Conservation (phyloP, 1,140 invertebrate species). For the Stegodyphus dumicola region DNA sequence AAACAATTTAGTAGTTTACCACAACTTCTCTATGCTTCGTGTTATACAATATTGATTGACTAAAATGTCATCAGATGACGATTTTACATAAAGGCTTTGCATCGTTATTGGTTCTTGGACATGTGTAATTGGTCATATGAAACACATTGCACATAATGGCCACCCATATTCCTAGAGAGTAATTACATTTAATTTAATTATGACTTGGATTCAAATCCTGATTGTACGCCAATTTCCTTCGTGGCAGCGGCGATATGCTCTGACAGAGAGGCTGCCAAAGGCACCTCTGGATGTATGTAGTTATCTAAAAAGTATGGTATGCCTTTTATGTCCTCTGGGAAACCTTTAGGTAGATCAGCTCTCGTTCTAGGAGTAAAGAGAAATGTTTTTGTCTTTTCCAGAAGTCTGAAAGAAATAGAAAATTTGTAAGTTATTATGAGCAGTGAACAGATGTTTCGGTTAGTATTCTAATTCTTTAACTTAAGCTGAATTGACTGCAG, state of each 20-base stretch:
- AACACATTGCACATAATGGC: no score
- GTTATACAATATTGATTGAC: no score
- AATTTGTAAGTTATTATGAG: not conserved
- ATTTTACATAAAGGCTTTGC: no score
- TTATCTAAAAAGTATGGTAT: constrained; percentile 87
- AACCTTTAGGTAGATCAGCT: constrained; percentile 85
- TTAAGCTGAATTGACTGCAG: not conserved
- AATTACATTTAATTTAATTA: not conserved
- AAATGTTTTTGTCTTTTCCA: constrained; percentile 81
- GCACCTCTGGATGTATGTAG: constrained; percentile 79
- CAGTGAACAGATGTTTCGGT: not conserved
- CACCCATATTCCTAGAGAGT: no score
- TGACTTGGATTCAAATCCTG: not conserved
- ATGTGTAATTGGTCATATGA: no score
- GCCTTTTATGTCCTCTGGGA: constrained; percentile 80
- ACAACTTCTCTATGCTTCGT: no score
- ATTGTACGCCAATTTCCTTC: constrained; percentile 9
- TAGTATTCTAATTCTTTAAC: not conserved
- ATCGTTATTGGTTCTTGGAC: no score
- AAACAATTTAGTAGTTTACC: no score
- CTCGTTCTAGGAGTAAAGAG: constrained; percentile 79
- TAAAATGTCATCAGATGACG: no score
- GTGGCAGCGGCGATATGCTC: constrained; percentile 60
- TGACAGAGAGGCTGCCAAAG: constrained; percentile 6
- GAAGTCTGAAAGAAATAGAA: constrained; percentile 73